Conservation (phyloP, 2,888 invertebrate genomes). For the Drosophila pseudotakahashii region DNA sequence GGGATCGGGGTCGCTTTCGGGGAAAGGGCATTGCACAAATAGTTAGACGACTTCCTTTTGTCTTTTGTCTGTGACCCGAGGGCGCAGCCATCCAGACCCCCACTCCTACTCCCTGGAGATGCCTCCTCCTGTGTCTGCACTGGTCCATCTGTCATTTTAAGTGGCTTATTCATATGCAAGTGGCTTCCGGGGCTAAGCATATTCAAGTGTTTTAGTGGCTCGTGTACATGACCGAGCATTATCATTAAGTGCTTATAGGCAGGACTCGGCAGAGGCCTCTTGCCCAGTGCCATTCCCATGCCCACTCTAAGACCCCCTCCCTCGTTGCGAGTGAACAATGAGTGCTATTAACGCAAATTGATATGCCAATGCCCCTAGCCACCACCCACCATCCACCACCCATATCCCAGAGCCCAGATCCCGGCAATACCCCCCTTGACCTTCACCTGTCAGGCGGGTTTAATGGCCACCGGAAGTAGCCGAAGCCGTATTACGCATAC, state of each 20-base stretch:
- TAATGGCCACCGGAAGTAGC: conserved; percentile 32
- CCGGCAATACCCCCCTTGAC: conserved; percentile 6
- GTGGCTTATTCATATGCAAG: conserved; percentile 82
- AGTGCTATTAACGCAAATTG: conserved; percentile 77
- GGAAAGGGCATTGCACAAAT: conserved; percentile 63
- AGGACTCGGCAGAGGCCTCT: conserved; percentile 15
- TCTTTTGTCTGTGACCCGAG: conserved; percentile 64
- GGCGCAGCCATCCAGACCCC: conserved; percentile 35
- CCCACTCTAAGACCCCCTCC: neutral
- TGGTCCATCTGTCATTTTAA: conserved; percentile 82
- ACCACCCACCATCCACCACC: neutral
- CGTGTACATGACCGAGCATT: conserved; percentile 79
- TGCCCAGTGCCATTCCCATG: neutral
- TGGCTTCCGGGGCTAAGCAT: conserved; percentile 80
- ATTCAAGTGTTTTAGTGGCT: conserved; percentile 78
- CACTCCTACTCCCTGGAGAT: neutral
- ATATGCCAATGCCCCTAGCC: conserved; percentile 50
- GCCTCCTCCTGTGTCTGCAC: conserved; percentile 12
- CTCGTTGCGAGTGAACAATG: conserved; percentile 63
- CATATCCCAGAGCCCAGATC: neutral
- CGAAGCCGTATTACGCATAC: conserved; percentile 58
- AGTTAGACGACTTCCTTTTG: conserved; percentile 72
- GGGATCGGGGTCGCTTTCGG: conserved; percentile 11
- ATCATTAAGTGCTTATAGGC: conserved; percentile 81
- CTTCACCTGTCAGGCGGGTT: conserved; percentile 15